Conservation (phyloP, 2,113 vertebrate species). For the Lucifuga dentata region DNA sequence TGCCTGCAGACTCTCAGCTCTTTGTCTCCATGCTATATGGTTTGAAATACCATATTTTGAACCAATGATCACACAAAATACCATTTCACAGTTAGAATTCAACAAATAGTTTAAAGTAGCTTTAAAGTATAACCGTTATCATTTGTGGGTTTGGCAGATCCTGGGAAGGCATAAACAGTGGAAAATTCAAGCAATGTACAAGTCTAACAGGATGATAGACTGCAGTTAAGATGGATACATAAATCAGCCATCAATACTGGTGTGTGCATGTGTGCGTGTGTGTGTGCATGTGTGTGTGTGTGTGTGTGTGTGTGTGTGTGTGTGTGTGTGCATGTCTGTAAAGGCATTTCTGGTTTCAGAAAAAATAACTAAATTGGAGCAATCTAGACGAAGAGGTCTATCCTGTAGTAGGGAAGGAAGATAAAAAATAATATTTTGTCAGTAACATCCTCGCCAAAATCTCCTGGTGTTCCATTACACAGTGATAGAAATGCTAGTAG, state of each 20-base stretch:
- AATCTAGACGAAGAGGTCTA: slow-evolving; percentile 17
- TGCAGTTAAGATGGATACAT: not conserved
- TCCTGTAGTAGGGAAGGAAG: slow-evolving; percentile 25
- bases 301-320: slow-evolving; percentile 6
- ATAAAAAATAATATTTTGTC: slow-evolving; percentile 56
- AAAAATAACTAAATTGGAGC: slow-evolving; percentile 39
- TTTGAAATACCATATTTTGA: no score
- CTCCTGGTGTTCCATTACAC: slow-evolving; percentile 67
- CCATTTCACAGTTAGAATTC: not conserved
- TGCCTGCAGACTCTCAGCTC: no score
- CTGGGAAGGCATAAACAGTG: not conserved
- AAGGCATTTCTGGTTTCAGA: slow-evolving; percentile 1
- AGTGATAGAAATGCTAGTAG: slow-evolving; percentile 67
- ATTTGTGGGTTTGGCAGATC: not conserved
- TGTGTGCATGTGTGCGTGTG: not conserved
- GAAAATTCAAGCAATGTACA: not conserved
- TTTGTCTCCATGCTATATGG: no score
- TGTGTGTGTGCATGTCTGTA: not conserved
- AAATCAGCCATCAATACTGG: not conserved
- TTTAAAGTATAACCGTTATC: not conserved
- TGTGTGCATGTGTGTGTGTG: not conserved
- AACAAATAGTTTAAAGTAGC: not conserved
- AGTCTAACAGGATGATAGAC: not conserved
- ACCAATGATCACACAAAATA: not conserved
- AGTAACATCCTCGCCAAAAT: slow-evolving; percentile 56